These are phyloP conservation scores for Myotis planiceps DNA, from an alignment of 2,797 vertebrate genomes.

Conservation along the genomic window DNA sequence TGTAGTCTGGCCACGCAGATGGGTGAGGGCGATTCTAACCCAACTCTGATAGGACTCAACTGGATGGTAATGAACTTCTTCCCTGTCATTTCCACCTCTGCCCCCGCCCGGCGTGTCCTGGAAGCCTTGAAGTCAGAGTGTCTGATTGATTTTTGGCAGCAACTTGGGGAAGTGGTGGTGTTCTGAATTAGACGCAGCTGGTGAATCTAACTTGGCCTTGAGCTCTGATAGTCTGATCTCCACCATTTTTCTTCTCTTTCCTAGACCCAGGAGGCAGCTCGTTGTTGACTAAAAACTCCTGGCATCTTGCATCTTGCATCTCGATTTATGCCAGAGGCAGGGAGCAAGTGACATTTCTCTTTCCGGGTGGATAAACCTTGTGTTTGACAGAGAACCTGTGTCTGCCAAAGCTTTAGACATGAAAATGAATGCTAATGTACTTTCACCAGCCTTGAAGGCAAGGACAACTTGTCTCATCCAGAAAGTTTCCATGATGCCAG, in stretches of 20 bases:
- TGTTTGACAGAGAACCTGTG: conserved; percentile 36
- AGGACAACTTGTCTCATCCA: neutral
- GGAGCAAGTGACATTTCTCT: conserved; percentile 56
- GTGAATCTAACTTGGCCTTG: conserved; percentile 28
- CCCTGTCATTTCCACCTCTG: neutral
- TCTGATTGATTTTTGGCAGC: conserved; percentile 57
- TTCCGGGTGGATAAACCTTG: conserved; percentile 18
- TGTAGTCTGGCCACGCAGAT: neutral
- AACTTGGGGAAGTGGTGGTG: neutral
- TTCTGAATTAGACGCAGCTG: conserved; percentile 46
- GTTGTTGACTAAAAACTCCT: neutral
- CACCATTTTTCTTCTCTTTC: conserved; percentile 51
- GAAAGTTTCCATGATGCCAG: neutral
- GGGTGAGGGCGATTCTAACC: neutral
- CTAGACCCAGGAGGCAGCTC: neutral
- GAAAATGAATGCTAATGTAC: neutral
- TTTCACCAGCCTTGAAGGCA: neutral
- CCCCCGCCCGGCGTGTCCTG: neutral
- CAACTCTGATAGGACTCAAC: neutral
- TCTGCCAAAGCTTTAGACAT: conserved; percentile 28
- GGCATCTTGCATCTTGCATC: too few relatives aligned
- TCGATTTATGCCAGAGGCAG: conserved; percentile 48
- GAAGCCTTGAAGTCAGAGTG: neutral
- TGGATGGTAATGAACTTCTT: conserved; percentile 1
- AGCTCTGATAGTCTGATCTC: conserved; percentile 2